phyloP scores from a whole-genome alignment of 2,797 vertebrate species.

The Yasuhikotakia modesta region DNA sequence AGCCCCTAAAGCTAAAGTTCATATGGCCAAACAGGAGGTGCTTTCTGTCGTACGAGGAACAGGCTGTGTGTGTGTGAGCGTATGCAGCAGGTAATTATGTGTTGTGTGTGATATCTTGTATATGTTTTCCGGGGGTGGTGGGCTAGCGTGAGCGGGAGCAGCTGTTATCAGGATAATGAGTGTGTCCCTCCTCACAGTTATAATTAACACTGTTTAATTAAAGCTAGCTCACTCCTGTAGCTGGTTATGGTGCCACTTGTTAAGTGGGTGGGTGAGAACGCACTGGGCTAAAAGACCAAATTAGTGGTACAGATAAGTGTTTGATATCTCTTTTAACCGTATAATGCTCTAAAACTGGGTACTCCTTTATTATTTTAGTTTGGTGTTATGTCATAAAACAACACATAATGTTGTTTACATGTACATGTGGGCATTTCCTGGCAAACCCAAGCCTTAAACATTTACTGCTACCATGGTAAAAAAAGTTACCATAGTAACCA shows the following conservation, averaged over 20 bases:
- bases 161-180: constrained; percentile 74
- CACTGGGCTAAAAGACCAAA: constrained; percentile 23
- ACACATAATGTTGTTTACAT: not conserved
- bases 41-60: not conserved
- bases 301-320: constrained; percentile 10
- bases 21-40: not conserved
- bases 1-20: constrained; percentile 22
- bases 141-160: constrained; percentile 69
- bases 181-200: constrained; percentile 62
- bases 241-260: constrained; percentile 59
- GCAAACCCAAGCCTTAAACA: not conserved
- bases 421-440: not conserved
- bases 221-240: constrained; percentile 66
- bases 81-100: constrained; percentile 23
- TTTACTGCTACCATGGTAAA: not conserved
- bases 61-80: not conserved
- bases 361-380: not conserved
- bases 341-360: not conserved
- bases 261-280: constrained; percentile 48
- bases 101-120: constrained; percentile 24
- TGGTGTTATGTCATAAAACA: not conserved
- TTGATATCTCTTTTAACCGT: not conserved
- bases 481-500: constrained; percentile 17
- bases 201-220: constrained; percentile 78
- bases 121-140: constrained; percentile 61